Evolutionary conservation across 1,140 invertebrate genomes (phyloP).

Genomic region (Anoplophora glabripennis): DNA sequence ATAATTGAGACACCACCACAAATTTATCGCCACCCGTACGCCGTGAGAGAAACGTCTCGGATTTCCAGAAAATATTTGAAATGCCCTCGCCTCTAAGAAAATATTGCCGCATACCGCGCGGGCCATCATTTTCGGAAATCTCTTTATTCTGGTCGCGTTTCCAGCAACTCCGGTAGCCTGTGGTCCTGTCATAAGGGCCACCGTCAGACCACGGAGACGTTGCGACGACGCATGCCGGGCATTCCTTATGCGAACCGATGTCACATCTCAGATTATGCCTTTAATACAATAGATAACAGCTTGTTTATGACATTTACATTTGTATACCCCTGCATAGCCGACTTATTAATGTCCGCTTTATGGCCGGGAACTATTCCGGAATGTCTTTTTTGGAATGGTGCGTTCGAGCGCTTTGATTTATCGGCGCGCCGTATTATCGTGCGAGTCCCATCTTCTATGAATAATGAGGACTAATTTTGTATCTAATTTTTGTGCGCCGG

Average conservation of each 20-base stretch:
- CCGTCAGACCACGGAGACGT: conserved; percentile 1
- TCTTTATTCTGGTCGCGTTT: conserved; percentile 13
- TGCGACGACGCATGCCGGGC: conserved; percentile 29
- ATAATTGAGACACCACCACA: too few relatives aligned
- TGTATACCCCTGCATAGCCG: conserved; percentile 26
- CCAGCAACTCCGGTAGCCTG: conserved; percentile 24
- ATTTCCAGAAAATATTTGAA: too few relatives aligned
- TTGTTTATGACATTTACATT: conserved; percentile 41
- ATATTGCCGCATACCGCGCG: conserved; percentile 1
- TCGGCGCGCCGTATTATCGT: neutral
- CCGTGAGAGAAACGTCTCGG: too few relatives aligned
- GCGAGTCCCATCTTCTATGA: neutral
- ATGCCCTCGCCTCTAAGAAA: neutral
- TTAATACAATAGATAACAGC: conserved; percentile 36
- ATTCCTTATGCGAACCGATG: conserved; percentile 35
- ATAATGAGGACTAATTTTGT: neutral
- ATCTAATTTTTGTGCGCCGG: neutral
- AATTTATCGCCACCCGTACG: too few relatives aligned
- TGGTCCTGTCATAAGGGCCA: conserved; percentile 6
- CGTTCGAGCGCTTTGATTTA: neutral
- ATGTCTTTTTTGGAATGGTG: too few relatives aligned
- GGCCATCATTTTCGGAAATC: conserved; percentile 1
- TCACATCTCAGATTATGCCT: conserved; percentile 37
- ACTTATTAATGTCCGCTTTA: conserved; percentile 33
- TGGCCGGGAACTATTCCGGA: neutral